Base-by-base conservation (phyloP, 2,888 invertebrate genomes). In the Crepidodera aurea region DNA sequence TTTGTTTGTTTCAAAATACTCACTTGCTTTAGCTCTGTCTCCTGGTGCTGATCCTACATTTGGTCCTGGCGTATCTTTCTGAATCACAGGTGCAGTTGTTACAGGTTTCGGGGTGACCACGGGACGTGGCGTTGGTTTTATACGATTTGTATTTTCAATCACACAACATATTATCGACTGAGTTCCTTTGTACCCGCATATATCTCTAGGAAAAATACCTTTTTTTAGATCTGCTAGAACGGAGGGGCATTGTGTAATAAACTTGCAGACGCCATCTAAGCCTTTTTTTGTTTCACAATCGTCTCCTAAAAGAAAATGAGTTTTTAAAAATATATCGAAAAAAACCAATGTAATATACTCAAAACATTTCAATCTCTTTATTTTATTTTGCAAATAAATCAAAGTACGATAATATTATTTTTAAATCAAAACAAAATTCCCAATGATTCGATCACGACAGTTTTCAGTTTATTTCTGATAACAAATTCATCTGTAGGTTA, bases 141-240 rank as follows among this genome's bases (percentile, higher is more conserved):
- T n/a, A 4, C 62, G 15, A 1, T 15, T 57, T n/a, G 54, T 50
- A 12, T n/a, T n/a, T n/a, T n/a, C n/a, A n/a, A n/a, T n/a, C n/a
- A 62, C 53, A 58, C 78, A 78, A 65, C 78, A 78, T 4, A 78
- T 72, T 39, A 77, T 73, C 1, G 75, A 69, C 44, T 70, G 58
- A 1, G 69, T 70, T 1, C 71, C 73, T 37, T 65, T 22, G 64
- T 75, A 77, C 10, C 76, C 74, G 61, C 78, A 78, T 5, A 62
- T 69, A 16, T 63, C 51, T 62, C 69, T 66, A 1, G 77, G 76
- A 51, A 62, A 66, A 15, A 64, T 62, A 15, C 72, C 64, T 12
- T 60, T 64, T 39, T 48, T 59, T 10, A 78, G 13, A 7, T 66
- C 68, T 12, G 60, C 60, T 27, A 72, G 39, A 13, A 72, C 76